Evolutionary conservation across 2,113 vertebrate species (phyloP), one percentile per base, ranked within the genome.

Genomic region (Nycticebus coucang): DNA sequence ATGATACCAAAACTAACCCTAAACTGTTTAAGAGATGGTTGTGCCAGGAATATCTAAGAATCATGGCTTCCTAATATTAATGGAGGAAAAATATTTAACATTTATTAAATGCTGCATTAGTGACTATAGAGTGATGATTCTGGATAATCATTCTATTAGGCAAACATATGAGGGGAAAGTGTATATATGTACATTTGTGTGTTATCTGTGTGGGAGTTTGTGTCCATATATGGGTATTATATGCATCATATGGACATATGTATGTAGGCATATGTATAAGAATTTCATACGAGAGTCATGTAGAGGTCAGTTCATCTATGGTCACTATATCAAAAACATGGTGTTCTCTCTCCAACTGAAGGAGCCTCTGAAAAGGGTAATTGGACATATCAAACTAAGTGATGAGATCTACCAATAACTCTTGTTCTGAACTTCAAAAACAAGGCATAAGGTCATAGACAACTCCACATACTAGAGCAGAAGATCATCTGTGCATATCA

Each of bases 361-460:
- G 26, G 50, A 45, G 37, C 33, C 15, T 4, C 71, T 87, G 18
- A 59, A 77, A 87, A 74, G 21, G 10, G n/a, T 69, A 95, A 59
- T 19, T 68, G n/a, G 26, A 87, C 53, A 78, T 18, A 50, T 21
- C 80, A 57, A 91, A 72, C 30, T 86, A 92, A 75, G 77, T 57
- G 30, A 59, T 37, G 12, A 81, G 77, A 77, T 50, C 89, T 77
- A 93, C 6, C 92, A 75, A 30, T 19, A 5, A 59, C 7, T 12
- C 41, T 93, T 86, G 21, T 11, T 89, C 28, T 84, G 59, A 89
- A 7, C 50, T 75, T 95, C 62, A 82, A 91, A 92, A 72, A 91
- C 30, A 74, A 88, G 33, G 21, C 9, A 62, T 81, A 57, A 90
- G 12, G 68, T 74, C 45, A 87, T 0, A 87, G 35, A 66, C 19